Percentiles rank a stretch among this genome's conserved stretches.
phyloP scores from a whole-genome alignment of 2,797 vertebrate genomes.

The Otolemur crassicaudatus region DNA sequence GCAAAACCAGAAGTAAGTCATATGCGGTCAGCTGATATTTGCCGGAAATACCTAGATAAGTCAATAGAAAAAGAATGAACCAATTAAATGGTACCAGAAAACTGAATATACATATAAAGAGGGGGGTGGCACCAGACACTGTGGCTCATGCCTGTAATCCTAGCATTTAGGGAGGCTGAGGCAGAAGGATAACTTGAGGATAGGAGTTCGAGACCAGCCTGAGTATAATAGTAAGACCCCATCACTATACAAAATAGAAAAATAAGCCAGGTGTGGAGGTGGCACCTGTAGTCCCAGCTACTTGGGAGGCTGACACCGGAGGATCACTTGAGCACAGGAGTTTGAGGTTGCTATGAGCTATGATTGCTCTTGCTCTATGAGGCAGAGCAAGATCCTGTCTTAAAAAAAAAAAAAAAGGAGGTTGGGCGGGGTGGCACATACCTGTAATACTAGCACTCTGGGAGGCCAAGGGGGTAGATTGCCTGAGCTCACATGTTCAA shows the following conservation, averaged over 20 bases:
- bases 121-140: too few relatives aligned
- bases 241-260: neutral
- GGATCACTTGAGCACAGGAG: neutral
- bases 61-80: neutral
- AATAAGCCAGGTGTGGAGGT: neutral
- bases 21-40: neutral
- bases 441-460: too few relatives aligned
- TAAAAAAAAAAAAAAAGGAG: neutral
- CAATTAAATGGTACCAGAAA: neutral
- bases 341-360: neutral
- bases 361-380: too few relatives aligned
- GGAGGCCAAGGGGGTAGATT: too few relatives aligned
- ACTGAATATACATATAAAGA: neutral
- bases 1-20: neutral
- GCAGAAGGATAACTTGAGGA: neutral
- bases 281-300: neutral
- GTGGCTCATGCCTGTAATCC: neutral
- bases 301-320: neutral
- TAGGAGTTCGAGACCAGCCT: neutral
- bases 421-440: too few relatives aligned
- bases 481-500: too few relatives aligned
- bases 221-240: neutral
- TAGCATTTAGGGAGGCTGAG: neutral
- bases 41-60: neutral
- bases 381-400: neutral